These are phyloP conservation scores for Plebejus melissa DNA, from an alignment of 2,888 invertebrate species.

Conservation along the genomic window DNA sequence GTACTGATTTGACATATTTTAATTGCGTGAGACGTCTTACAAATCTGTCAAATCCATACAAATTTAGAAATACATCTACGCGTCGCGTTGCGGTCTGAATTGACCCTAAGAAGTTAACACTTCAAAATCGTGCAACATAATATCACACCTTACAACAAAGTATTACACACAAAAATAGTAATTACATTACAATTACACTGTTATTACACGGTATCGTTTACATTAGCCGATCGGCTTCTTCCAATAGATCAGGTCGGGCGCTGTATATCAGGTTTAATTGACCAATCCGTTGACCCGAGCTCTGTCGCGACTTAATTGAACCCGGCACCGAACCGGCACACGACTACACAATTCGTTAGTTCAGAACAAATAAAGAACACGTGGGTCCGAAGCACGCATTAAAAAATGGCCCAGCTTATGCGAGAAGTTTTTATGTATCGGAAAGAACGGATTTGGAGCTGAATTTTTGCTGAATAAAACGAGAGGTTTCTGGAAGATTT, in stretches of 20 bases:
- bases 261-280: slow-evolving; percentile 39
- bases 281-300: slow-evolving; percentile 41
- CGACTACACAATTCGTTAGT: slow-evolving; percentile 47
- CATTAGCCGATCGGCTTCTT: slow-evolving; percentile 32
- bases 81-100: too few relatives aligned
- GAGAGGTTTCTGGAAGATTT: neutral
- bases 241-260: slow-evolving; percentile 31
- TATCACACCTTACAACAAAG: neutral
- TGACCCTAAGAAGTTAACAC: too few relatives aligned
- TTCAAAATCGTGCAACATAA: too few relatives aligned
- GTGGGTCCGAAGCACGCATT: slow-evolving; percentile 68
- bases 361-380: slow-evolving; percentile 49
- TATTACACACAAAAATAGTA: neutral
- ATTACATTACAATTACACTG: neutral
- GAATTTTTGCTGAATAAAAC: slow-evolving; percentile 68
- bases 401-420: slow-evolving; percentile 70
- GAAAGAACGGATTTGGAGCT: slow-evolving; percentile 69
- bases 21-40: too few relatives aligned
- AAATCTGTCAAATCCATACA: too few relatives aligned
- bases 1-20: too few relatives aligned
- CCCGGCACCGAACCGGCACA: slow-evolving; percentile 48
- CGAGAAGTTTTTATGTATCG: slow-evolving; percentile 69
- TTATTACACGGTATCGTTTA: slow-evolving; percentile 4
- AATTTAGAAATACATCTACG: too few relatives aligned
- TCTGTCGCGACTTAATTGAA: slow-evolving; percentile 45